These are phyloP conservation scores for Lobophora halterata DNA, from an alignment of 2,888 invertebrate genomes.

Conservation along the genomic window DNA sequence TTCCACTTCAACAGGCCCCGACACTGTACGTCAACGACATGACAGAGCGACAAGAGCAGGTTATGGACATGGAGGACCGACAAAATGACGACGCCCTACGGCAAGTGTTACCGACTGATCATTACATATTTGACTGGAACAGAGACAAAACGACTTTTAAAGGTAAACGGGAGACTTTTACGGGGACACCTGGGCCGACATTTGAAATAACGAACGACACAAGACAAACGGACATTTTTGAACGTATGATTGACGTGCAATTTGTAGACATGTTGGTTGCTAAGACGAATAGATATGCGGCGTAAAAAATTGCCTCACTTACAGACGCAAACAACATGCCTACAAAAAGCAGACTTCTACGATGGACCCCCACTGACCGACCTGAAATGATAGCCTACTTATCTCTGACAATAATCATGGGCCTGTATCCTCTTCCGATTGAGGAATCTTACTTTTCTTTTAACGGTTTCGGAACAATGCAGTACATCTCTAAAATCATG, in stretches of 20 bases:
- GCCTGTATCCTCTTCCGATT: slow-evolving; percentile 28
- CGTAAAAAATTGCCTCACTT: slow-evolving; percentile 1
- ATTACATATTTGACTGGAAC: slow-evolving; percentile 17
- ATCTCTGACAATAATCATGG: slow-evolving; percentile 28
- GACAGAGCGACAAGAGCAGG: too few species aligned
- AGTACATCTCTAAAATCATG: slow-evolving; percentile 30
- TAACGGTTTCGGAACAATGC: slow-evolving; percentile 32
- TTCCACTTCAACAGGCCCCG: too few species aligned
- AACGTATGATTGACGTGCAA: slow-evolving; percentile 16
- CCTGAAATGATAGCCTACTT: slow-evolving; percentile 20
- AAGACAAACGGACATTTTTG: slow-evolving; percentile 15
- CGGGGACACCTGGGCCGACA: slow-evolving; percentile 30
- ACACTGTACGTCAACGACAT: too few species aligned
- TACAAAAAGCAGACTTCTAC: neutral
- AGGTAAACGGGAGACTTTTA: slow-evolving; percentile 17
- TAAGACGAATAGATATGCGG: slow-evolving; percentile 7
- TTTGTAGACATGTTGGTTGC: slow-evolving; percentile 27
- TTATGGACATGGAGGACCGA: too few species aligned
- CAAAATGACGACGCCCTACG: too few species aligned
- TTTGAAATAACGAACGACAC: slow-evolving; percentile 24
- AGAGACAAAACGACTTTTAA: slow-evolving; percentile 2
- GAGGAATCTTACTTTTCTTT: slow-evolving; percentile 30
- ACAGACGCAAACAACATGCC: neutral
- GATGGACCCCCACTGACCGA: slow-evolving; percentile 8
- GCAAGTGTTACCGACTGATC: slow-evolving; percentile 11